phyloP scores from a whole-genome alignment of 1,140 invertebrate species.

The Penaeus vannamei region DNA sequence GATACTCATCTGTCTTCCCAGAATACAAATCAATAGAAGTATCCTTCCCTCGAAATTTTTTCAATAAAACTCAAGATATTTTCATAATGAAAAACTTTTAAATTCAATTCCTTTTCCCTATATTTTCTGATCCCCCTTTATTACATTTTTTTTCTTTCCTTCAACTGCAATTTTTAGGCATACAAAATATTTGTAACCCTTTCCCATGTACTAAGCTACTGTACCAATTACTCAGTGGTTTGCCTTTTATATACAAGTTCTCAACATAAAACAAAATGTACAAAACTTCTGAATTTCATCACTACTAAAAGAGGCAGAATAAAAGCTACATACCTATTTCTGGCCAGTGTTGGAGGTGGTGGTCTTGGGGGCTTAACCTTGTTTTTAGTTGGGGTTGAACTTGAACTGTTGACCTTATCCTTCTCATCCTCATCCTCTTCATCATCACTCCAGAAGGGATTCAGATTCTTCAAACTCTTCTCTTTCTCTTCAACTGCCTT shows the following conservation, averaged over 20 bases:
- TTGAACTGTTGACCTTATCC: neutral
- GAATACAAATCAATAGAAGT: no score
- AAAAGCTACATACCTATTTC: slow-evolving; percentile 54
- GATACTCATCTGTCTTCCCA: no score
- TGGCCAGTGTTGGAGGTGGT: slow-evolving; percentile 64
- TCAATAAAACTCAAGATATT: no score
- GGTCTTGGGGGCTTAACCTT: slow-evolving; percentile 67
- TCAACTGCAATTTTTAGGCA: no score
- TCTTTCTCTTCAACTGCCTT: neutral
- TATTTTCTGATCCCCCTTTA: no score
- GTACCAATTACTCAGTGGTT: no score
- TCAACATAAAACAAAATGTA: neutral
- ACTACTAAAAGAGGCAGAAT: neutral
- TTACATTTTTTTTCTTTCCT: no score
- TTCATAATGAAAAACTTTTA: no score
- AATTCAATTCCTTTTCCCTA: no score
- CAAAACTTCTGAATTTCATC: neutral
- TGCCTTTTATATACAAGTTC: neutral
- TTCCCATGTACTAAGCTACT: no score
- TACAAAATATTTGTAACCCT: no score
- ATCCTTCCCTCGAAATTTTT: no score
- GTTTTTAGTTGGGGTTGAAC: slow-evolving; percentile 34
- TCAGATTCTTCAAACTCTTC: slow-evolving; percentile 72
- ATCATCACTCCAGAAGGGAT: slow-evolving; percentile 82
- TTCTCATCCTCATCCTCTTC: slow-evolving; percentile 77